Percentiles rank a stretch among this genome's conserved stretches.
phyloP scores from a whole-genome alignment of 1,140 invertebrate genomes.

The Metopolophium dirhodum region DNA sequence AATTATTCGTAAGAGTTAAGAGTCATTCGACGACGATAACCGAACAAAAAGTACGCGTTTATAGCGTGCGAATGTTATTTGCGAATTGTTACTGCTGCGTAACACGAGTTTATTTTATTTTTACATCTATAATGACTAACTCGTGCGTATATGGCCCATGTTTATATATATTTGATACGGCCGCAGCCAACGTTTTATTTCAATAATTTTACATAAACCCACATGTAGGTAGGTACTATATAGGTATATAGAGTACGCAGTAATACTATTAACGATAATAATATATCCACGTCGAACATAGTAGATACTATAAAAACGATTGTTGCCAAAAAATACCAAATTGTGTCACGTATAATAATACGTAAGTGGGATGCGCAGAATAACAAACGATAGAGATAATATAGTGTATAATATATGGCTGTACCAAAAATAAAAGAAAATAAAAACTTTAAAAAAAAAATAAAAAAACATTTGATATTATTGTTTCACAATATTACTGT shows the following conservation, averaged over 20 bases:
- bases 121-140: not conserved
- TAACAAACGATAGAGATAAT: not conserved
- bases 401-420: no score
- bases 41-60: not conserved
- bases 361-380: not conserved
- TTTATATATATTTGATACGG: not conserved
- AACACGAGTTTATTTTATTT: constrained; percentile 22
- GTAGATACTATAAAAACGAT: not conserved
- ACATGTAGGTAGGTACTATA: not conserved
- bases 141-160: not conserved
- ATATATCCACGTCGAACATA: not conserved
- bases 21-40: not conserved
- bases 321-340: not conserved
- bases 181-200: not conserved
- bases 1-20: not conserved
- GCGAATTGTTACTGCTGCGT: not conserved
- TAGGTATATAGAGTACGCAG: no score
- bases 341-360: not conserved
- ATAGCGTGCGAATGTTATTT: constrained; percentile 17
- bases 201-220: not conserved
- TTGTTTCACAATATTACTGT: not conserved
- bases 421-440: no score
- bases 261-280: no score
- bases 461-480: not conserved
- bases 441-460: not conserved